Conservation (phyloP, 2,797 vertebrate species). For the Lemur catta region DNA sequence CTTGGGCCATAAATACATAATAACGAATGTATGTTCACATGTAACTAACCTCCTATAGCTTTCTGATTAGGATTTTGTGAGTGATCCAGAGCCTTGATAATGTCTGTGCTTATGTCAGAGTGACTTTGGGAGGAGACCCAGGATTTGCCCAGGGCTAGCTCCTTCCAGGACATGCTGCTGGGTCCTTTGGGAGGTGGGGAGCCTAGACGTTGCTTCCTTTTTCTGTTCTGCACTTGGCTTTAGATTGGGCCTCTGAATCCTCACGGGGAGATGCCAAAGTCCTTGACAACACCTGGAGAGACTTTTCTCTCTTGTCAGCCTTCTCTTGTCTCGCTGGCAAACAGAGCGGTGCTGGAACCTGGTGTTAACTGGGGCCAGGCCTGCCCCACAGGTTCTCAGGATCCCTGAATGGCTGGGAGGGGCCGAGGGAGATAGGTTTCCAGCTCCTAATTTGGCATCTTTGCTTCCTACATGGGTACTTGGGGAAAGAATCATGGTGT, state of each 20-base stretch:
- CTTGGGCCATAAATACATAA: not conserved
- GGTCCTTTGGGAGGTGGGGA: not conserved
- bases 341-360: not conserved
- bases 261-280: not conserved
- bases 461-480: not conserved
- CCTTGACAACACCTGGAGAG: slow-evolving; percentile 36
- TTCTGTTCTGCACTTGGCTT: slow-evolving; percentile 21
- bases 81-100: not conserved
- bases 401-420: not conserved
- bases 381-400: not conserved
- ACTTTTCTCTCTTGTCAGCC: not conserved
- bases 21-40: not conserved
- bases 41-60: not conserved
- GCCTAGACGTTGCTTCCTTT: not conserved
- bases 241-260: not conserved
- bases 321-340: not conserved
- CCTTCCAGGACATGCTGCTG: not conserved
- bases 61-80: not conserved
- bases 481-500: not conserved
- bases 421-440: not conserved
- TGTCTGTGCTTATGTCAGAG: not conserved
- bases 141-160: not conserved
- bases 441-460: not conserved
- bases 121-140: slow-evolving; percentile 24
- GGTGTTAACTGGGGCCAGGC: not conserved